A percentile compares a stretch with the other conserved stretches of the same genome.
Conservation (phyloP, 2,888 invertebrate genomes). For the Notodonta ziczac region DNA sequence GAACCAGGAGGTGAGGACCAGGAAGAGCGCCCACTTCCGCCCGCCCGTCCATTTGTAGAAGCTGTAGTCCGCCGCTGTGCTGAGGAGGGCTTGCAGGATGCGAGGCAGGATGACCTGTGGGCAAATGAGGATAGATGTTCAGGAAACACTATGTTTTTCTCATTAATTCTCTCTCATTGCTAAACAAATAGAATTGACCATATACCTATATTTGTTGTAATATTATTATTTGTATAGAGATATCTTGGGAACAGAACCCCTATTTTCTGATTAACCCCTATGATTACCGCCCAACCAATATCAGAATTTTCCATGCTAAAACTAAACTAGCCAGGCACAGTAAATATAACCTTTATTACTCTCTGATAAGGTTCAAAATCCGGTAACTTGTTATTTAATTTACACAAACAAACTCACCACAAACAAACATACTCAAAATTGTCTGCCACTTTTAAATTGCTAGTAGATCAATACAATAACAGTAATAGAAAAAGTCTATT, state of each 20-base stretch:
- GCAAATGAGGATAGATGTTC: slow-evolving; percentile 3
- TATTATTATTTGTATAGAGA: too few species aligned
- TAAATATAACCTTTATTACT: background rate
- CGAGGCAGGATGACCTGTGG: slow-evolving; percentile 89
- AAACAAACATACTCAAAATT: slow-evolving; percentile 1
- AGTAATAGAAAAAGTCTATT: background rate
- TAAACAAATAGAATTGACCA: too few species aligned
- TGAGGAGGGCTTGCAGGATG: slow-evolving; percentile 91
- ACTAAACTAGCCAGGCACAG: background rate
- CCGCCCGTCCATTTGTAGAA: slow-evolving; percentile 88
- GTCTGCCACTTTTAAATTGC: background rate
- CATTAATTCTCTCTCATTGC: too few species aligned
- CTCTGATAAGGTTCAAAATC: background rate
- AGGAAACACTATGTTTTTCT: too few species aligned
- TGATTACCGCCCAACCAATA: too few species aligned
- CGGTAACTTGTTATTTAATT: background rate
- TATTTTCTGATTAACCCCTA: too few species aligned
- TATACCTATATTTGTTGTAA: too few species aligned
- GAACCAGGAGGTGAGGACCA: slow-evolving; percentile 93
- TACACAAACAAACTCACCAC: background rate
- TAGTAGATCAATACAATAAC: background rate
- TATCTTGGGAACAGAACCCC: too few species aligned
- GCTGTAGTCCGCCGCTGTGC: slow-evolving; percentile 90
- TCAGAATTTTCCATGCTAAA: background rate
- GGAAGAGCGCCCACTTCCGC: slow-evolving; percentile 91